Evolutionary conservation across 1,140 invertebrate genomes (phyloP).

Genomic region (Atta cephalotes): DNA sequence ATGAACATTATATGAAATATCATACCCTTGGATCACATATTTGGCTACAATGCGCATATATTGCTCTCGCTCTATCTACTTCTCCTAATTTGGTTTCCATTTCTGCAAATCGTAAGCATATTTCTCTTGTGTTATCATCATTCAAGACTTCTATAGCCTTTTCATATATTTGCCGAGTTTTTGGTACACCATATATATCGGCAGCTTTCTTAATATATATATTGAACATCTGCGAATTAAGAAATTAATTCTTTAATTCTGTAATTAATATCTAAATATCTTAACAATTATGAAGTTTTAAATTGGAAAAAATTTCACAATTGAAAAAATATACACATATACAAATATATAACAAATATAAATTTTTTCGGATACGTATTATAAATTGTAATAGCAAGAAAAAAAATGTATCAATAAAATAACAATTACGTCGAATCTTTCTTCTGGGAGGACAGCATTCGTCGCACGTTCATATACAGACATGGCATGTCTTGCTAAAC

Average conservation of each 20-base stretch:
- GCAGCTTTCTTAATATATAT: constrained; percentile 99
- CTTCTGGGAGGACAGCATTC: constrained; percentile 94
- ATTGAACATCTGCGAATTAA: constrained; percentile 94
- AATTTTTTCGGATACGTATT: neutral
- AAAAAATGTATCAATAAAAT: neutral
- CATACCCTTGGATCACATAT: constrained; percentile 98
- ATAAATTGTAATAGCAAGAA: neutral
- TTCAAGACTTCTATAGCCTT: constrained; percentile 98
- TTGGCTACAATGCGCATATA: constrained; percentile 99
- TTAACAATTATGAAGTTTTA: neutral
- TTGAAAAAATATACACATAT: neutral
- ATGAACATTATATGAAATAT: neutral
- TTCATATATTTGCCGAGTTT: constrained; percentile 98
- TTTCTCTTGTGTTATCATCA: constrained; percentile 97
- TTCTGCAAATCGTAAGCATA: constrained; percentile 98
- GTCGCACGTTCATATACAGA: constrained; percentile 98
- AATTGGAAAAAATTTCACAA: neutral
- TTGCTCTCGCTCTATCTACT: constrained; percentile 98
- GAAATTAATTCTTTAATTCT: constrained; percentile 17
- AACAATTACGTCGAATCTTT: constrained; percentile 93
- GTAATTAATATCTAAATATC: neutral
- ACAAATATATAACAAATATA: neutral
- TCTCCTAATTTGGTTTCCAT: constrained; percentile 99
- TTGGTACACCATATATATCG: constrained; percentile 98
- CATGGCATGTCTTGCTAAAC: constrained; percentile 98